These are phyloP conservation scores for Anarrhichthys ocellatus DNA, from an alignment of 2,113 vertebrate species.

Conservation along the genomic window DNA sequence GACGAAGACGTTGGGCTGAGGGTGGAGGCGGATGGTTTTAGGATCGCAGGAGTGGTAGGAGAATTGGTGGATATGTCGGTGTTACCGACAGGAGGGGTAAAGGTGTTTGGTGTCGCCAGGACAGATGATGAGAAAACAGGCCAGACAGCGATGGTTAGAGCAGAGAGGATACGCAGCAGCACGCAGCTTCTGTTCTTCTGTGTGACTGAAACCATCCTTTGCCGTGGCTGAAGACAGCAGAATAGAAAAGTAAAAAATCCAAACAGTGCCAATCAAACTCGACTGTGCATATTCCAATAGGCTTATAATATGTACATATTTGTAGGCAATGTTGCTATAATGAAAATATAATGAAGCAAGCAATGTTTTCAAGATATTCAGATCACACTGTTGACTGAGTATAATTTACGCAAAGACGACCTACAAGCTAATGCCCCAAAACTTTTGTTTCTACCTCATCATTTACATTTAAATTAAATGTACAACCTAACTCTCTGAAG, in stretches of 20 bases:
- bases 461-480: neutral
- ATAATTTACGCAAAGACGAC: neutral
- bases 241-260: neutral
- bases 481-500: neutral
- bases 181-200: constrained; percentile 48
- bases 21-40: neutral
- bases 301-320: neutral
- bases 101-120: neutral
- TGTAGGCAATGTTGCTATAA: neutral
- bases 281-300: neutral
- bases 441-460: neutral
- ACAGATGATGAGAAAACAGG: constrained; percentile 22
- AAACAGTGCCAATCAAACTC: neutral
- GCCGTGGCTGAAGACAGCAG: constrained; percentile 25
- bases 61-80: constrained; percentile 13
- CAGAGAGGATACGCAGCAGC: constrained; percentile 44
- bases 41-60: neutral
- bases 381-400: neutral
- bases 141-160: constrained; percentile 26
- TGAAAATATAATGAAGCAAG: neutral
- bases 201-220: constrained; percentile 61
- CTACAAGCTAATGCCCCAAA: neutral
- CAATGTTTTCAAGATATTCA: neutral
- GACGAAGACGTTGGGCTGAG: neutral
- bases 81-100: neutral